Evolutionary conservation across 2,797 vertebrate genomes (phyloP), one percentile per base, ranked within the genome.

Genomic region (Florisuga fusca): DNA sequence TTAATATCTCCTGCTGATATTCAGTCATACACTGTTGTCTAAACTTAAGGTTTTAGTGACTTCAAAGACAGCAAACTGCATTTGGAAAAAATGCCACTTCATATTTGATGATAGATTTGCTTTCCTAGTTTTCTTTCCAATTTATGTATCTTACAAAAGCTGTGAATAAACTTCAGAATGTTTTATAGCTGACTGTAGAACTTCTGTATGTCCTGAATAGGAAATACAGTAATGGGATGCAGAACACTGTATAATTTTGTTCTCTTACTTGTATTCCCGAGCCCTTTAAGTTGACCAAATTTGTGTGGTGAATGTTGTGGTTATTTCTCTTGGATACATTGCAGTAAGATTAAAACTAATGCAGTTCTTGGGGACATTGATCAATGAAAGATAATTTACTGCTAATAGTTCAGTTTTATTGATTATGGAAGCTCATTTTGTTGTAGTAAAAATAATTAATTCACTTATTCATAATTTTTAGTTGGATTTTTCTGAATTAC

Each of bases 1-100:
- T 94, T 80, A 77, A 12, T 88, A 41, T 80, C 55, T 66, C n/a
- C 25, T 87, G 57, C 73, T 85, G 91, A 75, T 93, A 88, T 6
- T 84, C 64, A 75, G 75, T 86, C 76, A 45, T 55, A 41, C 34
- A 46, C 69, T 84, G 91, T 88, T 93, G 82, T 91, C 78, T 94
- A 62, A 96, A 93, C 50, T 51, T 76, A 29, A 82, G 36, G 45
- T 76, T 95, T 75, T 89, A 92, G 61, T 93, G 88, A 81, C 12
- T 95, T 85, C 48, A 57, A 63, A 88, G 61, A 71, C 69, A 78
- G 74, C 19, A 93, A 74, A 73, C 68, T 72, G 33, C 26, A 41
- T 89, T 88, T 12, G 31, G 54, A 17, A 45, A 91, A 63, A 77
- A 34, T 51, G 2, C 23, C 64, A 53, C 51, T 93, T 93, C 41